phyloP scores from a whole-genome alignment of 2,888 invertebrate species.

The Scaeva pyrastri region DNA sequence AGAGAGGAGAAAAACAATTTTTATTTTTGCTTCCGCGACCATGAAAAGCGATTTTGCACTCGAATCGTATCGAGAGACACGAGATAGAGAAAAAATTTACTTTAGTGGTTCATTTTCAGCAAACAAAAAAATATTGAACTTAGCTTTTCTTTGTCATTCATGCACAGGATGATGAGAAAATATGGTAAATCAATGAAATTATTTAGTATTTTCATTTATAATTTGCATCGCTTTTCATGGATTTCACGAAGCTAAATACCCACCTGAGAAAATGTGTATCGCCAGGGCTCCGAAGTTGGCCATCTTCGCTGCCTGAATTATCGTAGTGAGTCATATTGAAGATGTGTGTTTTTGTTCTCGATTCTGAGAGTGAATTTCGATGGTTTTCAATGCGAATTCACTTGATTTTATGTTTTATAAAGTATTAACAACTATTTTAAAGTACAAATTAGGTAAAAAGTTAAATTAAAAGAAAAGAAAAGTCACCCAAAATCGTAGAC shows the following conservation, averaged over 20 bases:
- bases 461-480: conserved; percentile 54
- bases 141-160: conserved; percentile 37
- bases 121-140: conserved; percentile 17
- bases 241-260: conserved; percentile 78
- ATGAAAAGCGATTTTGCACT: conserved; percentile 68
- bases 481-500: conserved; percentile 42
- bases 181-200: not conserved
- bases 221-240: conserved; percentile 79
- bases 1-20: conserved; percentile 71
- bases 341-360: conserved; percentile 14
- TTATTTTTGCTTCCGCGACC: conserved; percentile 67
- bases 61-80: not conserved
- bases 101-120: conserved; percentile 12
- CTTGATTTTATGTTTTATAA: conserved; percentile 13
- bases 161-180: conserved; percentile 16
- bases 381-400: not conserved
- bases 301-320: conserved; percentile 89
- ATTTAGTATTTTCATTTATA: conserved; percentile 29
- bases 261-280: conserved; percentile 85
- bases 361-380: conserved; percentile 8
- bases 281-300: conserved; percentile 91
- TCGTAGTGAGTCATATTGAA: conserved; percentile 77
- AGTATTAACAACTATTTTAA: conserved; percentile 18
- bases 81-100: not conserved
- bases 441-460: conserved; percentile 49